Evolutionary conservation across 2,797 vertebrate genomes (phyloP).

Genomic region (Epinephelus malabaricus): DNA sequence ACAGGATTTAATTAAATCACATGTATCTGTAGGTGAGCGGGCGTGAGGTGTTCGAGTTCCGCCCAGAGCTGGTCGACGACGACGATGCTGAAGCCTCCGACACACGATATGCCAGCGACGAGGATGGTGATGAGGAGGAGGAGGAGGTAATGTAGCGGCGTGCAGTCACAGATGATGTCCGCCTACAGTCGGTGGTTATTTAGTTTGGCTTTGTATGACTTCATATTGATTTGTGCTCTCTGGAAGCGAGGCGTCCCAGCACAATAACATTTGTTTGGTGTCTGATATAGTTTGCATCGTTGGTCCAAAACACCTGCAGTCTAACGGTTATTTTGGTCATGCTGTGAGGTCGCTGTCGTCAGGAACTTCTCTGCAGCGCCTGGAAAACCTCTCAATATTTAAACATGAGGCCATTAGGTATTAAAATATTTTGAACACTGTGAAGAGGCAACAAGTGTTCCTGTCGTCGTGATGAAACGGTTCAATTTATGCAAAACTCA

Average conservation of each 20-base stretch:
- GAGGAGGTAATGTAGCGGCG: conserved; percentile 48
- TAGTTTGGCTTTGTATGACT: not conserved
- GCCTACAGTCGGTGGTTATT: not conserved
- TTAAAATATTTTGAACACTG: not conserved
- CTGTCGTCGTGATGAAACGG: not conserved
- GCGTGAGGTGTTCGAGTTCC: conserved; percentile 97
- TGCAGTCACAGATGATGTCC: not conserved
- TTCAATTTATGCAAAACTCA: not conserved
- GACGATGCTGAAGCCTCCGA: conserved; percentile 97
- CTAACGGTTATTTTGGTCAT: not conserved
- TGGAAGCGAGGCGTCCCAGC: conserved; percentile 3
- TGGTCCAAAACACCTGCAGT: not conserved
- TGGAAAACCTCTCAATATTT: not conserved
- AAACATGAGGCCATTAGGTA: not conserved
- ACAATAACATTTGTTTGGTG: conserved; percentile 14
- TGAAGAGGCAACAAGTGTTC: not conserved
- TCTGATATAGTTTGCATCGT: conserved; percentile 9
- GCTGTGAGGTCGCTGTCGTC: not conserved
- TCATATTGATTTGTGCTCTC: conserved; percentile 19
- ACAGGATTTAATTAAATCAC: not conserved
- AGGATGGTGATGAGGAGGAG: conserved; percentile 75
- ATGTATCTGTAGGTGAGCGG: conserved; percentile 90
- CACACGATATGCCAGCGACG: conserved; percentile 81
- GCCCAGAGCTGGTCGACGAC: conserved; percentile 94
- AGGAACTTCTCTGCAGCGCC: not conserved